A percentile compares a stretch with the other conserved stretches of the same genome.
phyloP scores from a whole-genome alignment of 2,797 vertebrate species.

The Anableps anableps region DNA sequence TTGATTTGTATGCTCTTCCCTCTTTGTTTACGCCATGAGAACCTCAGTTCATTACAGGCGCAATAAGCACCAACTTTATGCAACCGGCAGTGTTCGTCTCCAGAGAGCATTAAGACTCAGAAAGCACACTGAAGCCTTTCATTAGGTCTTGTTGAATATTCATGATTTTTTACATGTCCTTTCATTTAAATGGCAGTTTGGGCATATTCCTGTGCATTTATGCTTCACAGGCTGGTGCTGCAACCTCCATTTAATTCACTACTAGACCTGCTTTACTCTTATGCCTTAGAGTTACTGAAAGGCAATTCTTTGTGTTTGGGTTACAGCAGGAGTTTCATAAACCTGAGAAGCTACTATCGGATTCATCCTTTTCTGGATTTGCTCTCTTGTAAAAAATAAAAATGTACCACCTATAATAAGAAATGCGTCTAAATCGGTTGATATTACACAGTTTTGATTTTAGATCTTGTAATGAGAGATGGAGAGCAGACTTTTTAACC shows the following conservation, averaged over 20 bases:
- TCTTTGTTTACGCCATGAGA: constrained; percentile 34
- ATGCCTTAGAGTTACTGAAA: constrained; percentile 13
- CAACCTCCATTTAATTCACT: constrained; percentile 44
- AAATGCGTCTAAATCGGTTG: background rate
- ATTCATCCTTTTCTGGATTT: background rate
- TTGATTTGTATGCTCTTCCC: constrained; percentile 33
- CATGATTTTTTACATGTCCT: constrained; percentile 23
- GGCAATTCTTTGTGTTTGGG: constrained; percentile 9
- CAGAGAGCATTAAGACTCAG: constrained; percentile 7
- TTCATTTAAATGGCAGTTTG: background rate
- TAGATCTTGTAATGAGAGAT: background rate
- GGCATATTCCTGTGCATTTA: background rate
- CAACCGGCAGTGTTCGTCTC: constrained; percentile 4
- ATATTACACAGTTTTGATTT: background rate
- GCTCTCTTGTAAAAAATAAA: background rate
- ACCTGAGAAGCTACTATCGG: background rate
- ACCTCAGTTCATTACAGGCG: constrained; percentile 27
- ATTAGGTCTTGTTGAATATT: constrained; percentile 26
- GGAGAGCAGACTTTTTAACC: background rate
- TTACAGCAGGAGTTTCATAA: constrained; percentile 1
- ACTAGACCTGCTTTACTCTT: constrained; percentile 31
- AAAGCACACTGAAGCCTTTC: constrained; percentile 13
- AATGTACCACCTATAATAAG: too few species aligned
- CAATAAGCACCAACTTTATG: constrained; percentile 8
- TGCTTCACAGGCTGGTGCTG: constrained; percentile 7